Evolutionary conservation across 2,888 invertebrate genomes (phyloP), one percentile per base, ranked within the genome.

Genomic region (Eupithecia exiguata): DNA sequence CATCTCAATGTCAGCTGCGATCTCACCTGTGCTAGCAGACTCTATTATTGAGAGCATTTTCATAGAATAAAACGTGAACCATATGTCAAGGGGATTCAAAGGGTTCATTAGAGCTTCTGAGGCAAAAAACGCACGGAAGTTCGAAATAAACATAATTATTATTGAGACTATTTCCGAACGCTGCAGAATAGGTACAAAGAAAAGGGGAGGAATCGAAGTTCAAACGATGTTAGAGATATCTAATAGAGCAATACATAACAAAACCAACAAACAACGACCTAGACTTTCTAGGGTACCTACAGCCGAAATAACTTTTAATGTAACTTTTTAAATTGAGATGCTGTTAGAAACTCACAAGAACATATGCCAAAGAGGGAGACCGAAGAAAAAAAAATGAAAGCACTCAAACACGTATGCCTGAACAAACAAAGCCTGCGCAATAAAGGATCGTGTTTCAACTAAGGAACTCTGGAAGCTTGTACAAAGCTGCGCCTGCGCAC

Each of bases 401-500:
- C 70, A 71, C 73, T 76, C 67, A 68, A 69, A 68, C 69, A 71
- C 69, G 72, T 38, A 10, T 43, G 70, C 66, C 76, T 79, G 75
- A 77, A 77, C 40, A 80, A 80, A 80, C 78, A 80, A 75, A 73
- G 69, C 69, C 35, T 69, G 66, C 49, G 72, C 74, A 75, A 75
- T 70, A 72, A 69, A 76, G 70, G 74, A 78, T 80, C 80, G 61
- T 71, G 76, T 81, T 76, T 70, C 78, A 79, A 71, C 73, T 69
- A 75, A 76, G 78, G 81, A 79, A 76, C 78, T 74, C 80, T 79
- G 76, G 75, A 79, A 74, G 71, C 69, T 46, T 67, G 78, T 74
- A 74, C 76, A 78, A 79, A 80, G 77, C 71, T 76, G 79, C 78
- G 79, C 77, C 49, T 38, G 82, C 81, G 88, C 89, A 88, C 89